Evolutionary conservation across 2,113 vertebrate genomes (phyloP).

Genomic region (Phasianus colchicus): DNA sequence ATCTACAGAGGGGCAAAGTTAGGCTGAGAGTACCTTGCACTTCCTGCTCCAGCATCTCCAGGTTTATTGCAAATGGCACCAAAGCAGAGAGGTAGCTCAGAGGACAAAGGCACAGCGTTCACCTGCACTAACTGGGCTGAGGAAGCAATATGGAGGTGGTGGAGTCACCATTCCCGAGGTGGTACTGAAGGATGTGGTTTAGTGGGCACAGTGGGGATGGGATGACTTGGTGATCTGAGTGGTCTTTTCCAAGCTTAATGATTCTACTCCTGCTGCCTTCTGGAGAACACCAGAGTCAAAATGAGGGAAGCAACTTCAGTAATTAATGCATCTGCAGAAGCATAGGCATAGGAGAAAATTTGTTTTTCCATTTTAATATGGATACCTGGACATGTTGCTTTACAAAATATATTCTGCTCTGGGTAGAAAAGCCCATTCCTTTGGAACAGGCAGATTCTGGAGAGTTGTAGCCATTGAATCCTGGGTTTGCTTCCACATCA

Average conservation of each 20-base stretch:
- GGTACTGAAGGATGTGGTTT: too few species aligned
- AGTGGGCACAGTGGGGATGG: too few species aligned
- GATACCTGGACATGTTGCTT: neutral
- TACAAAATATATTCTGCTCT: neutral
- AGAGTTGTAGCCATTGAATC: neutral
- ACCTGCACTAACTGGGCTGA: neutral
- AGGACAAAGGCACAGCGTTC: neutral
- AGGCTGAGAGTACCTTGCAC: too few species aligned
- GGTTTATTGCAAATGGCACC: neutral
- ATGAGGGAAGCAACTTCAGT: neutral
- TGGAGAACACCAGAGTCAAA: neutral
- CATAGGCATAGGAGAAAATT: neutral
- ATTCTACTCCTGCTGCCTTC: neutral
- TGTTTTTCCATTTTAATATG: neutral
- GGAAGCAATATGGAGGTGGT: neutral
- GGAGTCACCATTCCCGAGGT: too few species aligned
- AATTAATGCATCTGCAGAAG: neutral
- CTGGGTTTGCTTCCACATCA: conserved; percentile 15
- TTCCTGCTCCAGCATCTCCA: neutral
- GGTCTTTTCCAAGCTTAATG: too few species aligned
- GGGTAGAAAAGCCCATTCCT: neutral
- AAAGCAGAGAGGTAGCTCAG: neutral
- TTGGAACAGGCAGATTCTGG: neutral
- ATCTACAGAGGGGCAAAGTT: neutral
- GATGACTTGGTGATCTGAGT: too few species aligned